A percentile compares a stretch with the other conserved stretches of the same genome.
phyloP scores from a whole-genome alignment of 92 coral and sea anemone species.

The Hydrozoanthus gracilis region DNA sequence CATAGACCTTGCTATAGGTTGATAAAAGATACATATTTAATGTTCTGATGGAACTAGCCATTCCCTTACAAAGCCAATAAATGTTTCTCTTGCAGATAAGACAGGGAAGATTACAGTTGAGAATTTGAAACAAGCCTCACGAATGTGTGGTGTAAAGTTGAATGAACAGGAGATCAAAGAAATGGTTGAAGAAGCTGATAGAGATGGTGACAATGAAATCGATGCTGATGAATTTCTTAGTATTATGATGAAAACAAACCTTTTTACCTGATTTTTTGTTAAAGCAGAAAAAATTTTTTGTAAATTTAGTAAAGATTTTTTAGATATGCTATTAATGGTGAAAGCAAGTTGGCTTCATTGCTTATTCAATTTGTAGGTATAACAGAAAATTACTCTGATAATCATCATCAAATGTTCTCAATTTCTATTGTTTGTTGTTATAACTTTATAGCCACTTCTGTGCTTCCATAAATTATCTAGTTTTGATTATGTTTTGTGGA shows the following conservation, averaged over 20 bases:
- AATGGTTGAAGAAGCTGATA: constrained; percentile 96
- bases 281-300: not conserved
- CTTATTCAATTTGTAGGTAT: too few species aligned
- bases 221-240: constrained; percentile 91
- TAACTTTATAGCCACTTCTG: too few species aligned
- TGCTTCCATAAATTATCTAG: too few species aligned
- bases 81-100: constrained; percentile 61
- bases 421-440: too few species aligned
- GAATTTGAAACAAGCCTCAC: constrained; percentile 84
- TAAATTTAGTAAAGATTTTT: too few species aligned
- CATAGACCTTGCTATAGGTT: too few species aligned
- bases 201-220: constrained; percentile 90
- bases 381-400: too few species aligned
- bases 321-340: too few species aligned
- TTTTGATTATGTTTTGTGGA: too few species aligned
- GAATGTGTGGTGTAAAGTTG: constrained; percentile 83
- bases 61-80: not conserved
- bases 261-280: constrained; percentile 57
- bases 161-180: constrained; percentile 93
- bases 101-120: constrained; percentile 85
- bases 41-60: not conserved
- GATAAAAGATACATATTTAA: too few species aligned
- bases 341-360: too few species aligned
- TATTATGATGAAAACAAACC: constrained; percentile 91
- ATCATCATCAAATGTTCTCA: too few species aligned